Percentiles rank a stretch among this genome's conserved stretches.
Conservation (phyloP, 2,113 vertebrate species). For the Acrocephalus arundinaceus region DNA sequence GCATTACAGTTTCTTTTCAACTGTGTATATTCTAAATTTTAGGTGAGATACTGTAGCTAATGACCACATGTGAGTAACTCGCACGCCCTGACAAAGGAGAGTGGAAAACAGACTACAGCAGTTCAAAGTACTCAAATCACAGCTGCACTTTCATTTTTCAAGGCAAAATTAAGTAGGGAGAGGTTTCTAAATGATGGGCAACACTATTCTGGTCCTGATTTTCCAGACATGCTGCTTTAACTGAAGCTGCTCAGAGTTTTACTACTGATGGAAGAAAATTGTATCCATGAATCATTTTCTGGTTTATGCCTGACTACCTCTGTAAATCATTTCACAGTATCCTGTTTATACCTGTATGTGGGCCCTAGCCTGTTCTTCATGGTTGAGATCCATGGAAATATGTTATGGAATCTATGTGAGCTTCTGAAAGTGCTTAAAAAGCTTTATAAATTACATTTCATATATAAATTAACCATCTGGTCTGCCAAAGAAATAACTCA, state of each 20-base stretch:
- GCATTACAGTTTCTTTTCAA: neutral
- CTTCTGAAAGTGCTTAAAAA: neutral
- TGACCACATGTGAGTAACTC: neutral
- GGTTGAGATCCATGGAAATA: neutral
- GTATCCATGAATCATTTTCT: neutral
- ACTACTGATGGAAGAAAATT: neutral
- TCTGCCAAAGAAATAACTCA: neutral
- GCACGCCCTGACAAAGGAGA: neutral
- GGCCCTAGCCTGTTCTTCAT: neutral
- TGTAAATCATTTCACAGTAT: neutral
- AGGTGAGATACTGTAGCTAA: neutral
- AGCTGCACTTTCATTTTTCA: neutral
- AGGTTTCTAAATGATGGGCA: neutral
- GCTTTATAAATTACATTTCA: neutral
- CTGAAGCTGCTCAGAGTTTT: neutral
- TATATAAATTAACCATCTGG: neutral
- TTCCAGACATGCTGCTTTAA: neutral
- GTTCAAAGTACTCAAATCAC: neutral
- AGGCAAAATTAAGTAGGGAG: neutral
- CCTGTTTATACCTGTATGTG: neutral
- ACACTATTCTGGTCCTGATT: neutral
- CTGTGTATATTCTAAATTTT: neutral
- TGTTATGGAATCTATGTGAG: neutral
- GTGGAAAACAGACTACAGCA: neutral
- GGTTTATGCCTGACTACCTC: neutral